A percentile compares a stretch with the other conserved stretches of the same genome.
phyloP scores from a whole-genome alignment of 2,888 invertebrate genomes.

The Microctonus aethiopoides region DNA sequence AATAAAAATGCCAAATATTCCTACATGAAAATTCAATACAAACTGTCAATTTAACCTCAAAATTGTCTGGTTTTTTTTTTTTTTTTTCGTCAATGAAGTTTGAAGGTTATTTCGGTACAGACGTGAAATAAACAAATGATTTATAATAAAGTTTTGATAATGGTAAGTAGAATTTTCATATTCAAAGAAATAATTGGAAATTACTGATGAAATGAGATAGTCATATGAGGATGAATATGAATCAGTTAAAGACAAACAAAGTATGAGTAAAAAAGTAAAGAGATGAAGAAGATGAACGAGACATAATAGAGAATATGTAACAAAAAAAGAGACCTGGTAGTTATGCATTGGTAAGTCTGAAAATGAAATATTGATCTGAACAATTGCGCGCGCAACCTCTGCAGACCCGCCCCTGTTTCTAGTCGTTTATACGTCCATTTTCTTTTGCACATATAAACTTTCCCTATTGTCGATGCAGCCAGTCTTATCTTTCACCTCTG shows the following conservation, averaged over 20 bases:
- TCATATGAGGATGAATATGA: constrained; percentile 15
- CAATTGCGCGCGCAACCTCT: constrained; percentile 63
- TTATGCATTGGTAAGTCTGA: constrained; percentile 54
- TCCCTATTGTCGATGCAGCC: constrained; percentile 12
- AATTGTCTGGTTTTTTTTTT: too few relatives aligned
- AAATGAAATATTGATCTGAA: constrained; percentile 67
- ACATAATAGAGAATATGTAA: constrained; percentile 34
- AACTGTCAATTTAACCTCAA: too few relatives aligned
- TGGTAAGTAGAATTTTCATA: too few relatives aligned
- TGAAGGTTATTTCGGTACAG: too few relatives aligned
- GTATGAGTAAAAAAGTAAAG: constrained; percentile 33
- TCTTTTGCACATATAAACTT: constrained; percentile 21
- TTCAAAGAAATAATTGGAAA: too few relatives aligned
- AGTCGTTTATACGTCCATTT: constrained; percentile 17
- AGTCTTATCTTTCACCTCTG: constrained; percentile 6
- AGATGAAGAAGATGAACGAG: constrained; percentile 39
- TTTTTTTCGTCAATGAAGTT: too few relatives aligned
- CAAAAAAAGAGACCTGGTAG: constrained; percentile 28
- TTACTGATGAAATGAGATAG: not conserved
- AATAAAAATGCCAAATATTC: too few relatives aligned
- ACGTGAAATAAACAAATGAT: too few relatives aligned
- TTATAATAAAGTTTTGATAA: too few relatives aligned
- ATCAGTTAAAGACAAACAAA: constrained; percentile 15
- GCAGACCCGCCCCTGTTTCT: constrained; percentile 54
- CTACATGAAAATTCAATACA: too few relatives aligned